Conservation (phyloP, 2,797 vertebrate genomes). For the Nyctibius grandis region DNA sequence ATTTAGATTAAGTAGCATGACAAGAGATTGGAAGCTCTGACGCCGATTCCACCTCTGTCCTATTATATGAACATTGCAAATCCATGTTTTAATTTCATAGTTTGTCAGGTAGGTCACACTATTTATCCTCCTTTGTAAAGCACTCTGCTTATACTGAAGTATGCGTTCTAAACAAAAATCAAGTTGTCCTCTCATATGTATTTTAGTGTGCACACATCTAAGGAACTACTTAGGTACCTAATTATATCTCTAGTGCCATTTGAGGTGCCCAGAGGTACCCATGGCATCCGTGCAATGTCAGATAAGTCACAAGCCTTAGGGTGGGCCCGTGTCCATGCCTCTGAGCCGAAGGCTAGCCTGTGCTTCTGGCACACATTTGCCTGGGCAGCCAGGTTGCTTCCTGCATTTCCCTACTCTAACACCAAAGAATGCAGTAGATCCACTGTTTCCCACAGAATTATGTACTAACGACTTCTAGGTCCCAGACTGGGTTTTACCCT, state of each 20-base stretch:
- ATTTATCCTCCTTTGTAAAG: background rate
- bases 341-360: background rate
- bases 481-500: background rate
- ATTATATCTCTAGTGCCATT: background rate
- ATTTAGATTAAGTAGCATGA: background rate
- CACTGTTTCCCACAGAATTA: background rate
- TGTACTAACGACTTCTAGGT: background rate
- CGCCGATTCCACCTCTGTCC: background rate
- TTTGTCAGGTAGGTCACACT: background rate
- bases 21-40: background rate
- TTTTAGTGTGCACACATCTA: background rate
- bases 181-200: background rate
- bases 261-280: background rate
- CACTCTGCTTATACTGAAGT: background rate
- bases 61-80: background rate
- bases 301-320: background rate
- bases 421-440: background rate
- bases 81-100: background rate
- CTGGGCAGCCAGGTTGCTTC: background rate
- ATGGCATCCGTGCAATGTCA: background rate
- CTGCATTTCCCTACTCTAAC: background rate
- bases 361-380: background rate
- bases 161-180: background rate
- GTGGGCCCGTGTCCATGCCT: accelerated
- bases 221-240: background rate